Base-by-base conservation (phyloP, 2,888 invertebrate species). In the Pseudeuparius sepicola region DNA sequence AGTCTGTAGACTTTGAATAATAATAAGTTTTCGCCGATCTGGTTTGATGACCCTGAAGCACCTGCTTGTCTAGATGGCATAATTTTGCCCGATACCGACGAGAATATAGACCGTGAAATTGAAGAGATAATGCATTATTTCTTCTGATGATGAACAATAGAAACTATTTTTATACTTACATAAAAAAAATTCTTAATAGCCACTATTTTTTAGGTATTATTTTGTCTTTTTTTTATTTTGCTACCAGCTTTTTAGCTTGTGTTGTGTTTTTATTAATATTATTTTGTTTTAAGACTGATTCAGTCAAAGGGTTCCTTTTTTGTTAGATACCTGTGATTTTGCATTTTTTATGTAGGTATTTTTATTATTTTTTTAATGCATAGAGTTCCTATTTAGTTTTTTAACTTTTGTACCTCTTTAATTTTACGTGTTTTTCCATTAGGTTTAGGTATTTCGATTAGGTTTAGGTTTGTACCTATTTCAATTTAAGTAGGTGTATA, bases 91-190 rank as follows among this genome's bases (percentile, higher is more conserved):
- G 4, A 28, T 12, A 28, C 28, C 28, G 24, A 24, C 24, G 28
- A 28, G 14, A 14, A 14, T 28, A 28, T 14, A 28, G 28, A 11
- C 12, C 11, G 14, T 12, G 28, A 28, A 28, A 11, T 28, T 28
- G 28, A 28, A 28, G 28, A 28, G 20, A 20, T 20, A 20, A 20
- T 20, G 20, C 20, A 20, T 20, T 7, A 20, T n/a, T 7, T 20
- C 20, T 20, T 28, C 28, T 28, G 28, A 28, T 28, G 12, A 28
- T 28, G 28, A 28, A 28, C 28, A 28, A 7, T 13, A 28, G 28
- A 28, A 28, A 28, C 14, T 28, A 28, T 28, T 28, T 28, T 28
- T 28, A 28, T 28, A 28, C 20, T 20, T 20, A 20, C 20, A 20
- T 20, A 20, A 20, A 20, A 20, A 20, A 20, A 20, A 20, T 20